Evolutionary conservation across 2,797 vertebrate species (phyloP), one percentile per base, ranked within the genome.

Genomic region (Coluber constrictor): DNA sequence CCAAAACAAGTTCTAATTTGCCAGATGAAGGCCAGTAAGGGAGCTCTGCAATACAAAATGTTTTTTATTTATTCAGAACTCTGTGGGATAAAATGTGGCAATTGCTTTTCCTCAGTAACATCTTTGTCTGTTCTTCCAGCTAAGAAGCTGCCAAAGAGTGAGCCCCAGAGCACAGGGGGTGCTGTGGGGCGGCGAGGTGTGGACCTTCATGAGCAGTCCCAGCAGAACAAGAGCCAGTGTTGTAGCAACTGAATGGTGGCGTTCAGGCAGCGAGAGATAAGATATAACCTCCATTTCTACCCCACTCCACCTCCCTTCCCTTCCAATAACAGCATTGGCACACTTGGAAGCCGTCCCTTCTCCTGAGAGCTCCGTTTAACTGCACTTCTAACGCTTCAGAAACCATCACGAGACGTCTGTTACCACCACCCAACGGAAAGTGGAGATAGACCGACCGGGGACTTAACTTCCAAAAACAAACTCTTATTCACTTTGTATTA

Each of bases 111-210:
- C 61, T 27, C 56, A 61, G 56, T 54, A 51, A 92, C 5, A 2
- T 56, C 1, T 96, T 74, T 92, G 2, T 96, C 94, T 94, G 93
- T 94, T 79, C 43, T 89, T 94, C 43, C 96, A 97, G 98, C 98
- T 96, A 98, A 98, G 98, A 98, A 98, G 96, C 96, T 98, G 97
- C 98, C 98, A 97, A 98, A 98, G 97, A 98, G 95, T 25, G 98
- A 98, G 95, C 97, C 97, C 88, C 98, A 98, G 97, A 98, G 97
- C 96, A 93, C 96, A 79, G 94, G 96, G 3, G 97, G 97, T 57
- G 95, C 95, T 10, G 96, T 96, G 7, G 96, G 97, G 93, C 94
- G 98, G 93, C 95, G 97, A 86, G 98, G 97, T 1, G 98, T 98
- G 96, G 98, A 98, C 96, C 98, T 98, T 92, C 98, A 98, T 10